Evolutionary conservation across 2,113 vertebrate species (phyloP).

Genomic region (Neotoma lepida): DNA sequence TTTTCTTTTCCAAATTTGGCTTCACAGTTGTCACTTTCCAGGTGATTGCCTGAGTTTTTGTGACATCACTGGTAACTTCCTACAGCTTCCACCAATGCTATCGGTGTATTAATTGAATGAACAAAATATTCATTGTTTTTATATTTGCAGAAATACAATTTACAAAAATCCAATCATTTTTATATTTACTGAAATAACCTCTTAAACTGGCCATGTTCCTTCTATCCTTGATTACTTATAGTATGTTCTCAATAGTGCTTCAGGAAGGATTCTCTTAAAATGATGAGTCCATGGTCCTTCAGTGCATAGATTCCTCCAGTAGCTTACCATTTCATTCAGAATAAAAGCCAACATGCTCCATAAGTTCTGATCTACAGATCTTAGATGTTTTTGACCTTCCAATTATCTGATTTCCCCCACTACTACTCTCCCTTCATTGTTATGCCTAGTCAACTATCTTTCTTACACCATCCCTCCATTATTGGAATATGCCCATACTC

Average conservation of each 20-base stretch:
- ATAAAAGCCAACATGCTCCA: constrained; percentile 1
- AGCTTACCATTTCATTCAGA: background rate
- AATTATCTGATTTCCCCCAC: background rate
- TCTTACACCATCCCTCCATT: too few species aligned
- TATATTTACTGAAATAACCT: background rate
- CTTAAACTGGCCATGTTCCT: background rate
- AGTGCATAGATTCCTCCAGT: background rate
- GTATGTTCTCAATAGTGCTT: background rate
- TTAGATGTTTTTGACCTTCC: background rate
- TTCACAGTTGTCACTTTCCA: constrained; percentile 54
- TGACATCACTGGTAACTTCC: background rate
- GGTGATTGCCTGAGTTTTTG: constrained; percentile 27
- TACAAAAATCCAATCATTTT: background rate
- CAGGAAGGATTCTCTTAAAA: background rate
- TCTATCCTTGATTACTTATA: background rate
- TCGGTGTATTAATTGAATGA: background rate
- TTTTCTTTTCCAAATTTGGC: constrained; percentile 32
- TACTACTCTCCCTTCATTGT: background rate
- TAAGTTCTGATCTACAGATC: background rate
- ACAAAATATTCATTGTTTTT: background rate
- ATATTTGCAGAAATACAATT: background rate
- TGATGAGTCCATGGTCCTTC: background rate
- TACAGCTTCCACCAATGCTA: background rate
- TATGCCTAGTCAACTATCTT: background rate
- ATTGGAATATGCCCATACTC: background rate